Base-by-base conservation (phyloP, 2,888 invertebrate genomes). In the Eupelmus urozonus region DNA sequence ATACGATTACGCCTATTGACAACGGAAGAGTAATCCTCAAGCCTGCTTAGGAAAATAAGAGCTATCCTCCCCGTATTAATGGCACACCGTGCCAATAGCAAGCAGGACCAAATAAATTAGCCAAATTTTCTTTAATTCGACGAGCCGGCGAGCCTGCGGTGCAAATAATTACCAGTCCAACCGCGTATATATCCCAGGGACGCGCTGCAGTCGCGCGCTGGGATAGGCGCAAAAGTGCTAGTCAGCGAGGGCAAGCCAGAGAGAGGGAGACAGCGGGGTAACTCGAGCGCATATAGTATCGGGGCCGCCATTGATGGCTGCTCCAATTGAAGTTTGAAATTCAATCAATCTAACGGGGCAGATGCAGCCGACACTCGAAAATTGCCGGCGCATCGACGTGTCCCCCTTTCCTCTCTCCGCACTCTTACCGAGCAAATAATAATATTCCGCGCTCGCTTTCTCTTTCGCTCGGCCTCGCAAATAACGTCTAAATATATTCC, bases 361-460 rank as follows among this genome's bases (percentile, higher is more conserved):
- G 80, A 76, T 82, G 83, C 80, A 81, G 66, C 67, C 78, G 81
- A 82, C 78, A 77, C 81, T 73, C 27, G 81, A 81, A 81, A 82
- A 83, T 84, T 81, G 80, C 80, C 75, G 40, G n/a, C n/a, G 49
- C 79, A 77, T 69, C 79, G 77, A 76, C 82, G 75, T 70, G 75
- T 20, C 77, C 62, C 53, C 25, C 67, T n/a, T n/a, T n/a, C n/a
- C n/a, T n/a, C n/a, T n/a, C n/a, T n/a, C n/a, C n/a, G n/a, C n/a
- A n/a, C n/a, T n/a, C 55, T 75, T 75, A 74, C 57, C 63, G 62
- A 70, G 34, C 53, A 55, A 78, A 74, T 67, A 69, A n/a, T 60
- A 40, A 63, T 73, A 49, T 66, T 69, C 42, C 11, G 9, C 1
- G 5, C 65, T 49, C 16, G 11, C 9, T 18, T 13, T n/a, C 60